phyloP scores from a whole-genome alignment of 2,888 invertebrate species.

The Cephonodes hylas region DNA sequence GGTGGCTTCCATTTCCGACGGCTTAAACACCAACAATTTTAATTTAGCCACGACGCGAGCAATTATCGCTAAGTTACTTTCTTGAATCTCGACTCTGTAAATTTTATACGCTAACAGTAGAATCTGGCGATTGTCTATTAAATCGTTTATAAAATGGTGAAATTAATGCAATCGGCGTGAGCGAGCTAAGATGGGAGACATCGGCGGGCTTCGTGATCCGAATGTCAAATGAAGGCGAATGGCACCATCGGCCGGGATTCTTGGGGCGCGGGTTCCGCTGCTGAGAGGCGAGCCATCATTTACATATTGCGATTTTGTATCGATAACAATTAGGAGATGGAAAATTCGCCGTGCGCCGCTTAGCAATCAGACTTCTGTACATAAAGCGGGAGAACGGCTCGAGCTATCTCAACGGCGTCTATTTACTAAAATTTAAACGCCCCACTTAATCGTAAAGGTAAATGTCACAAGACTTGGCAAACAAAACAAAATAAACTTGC shows the following conservation, averaged over 20 bases:
- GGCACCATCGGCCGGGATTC: slow-evolving; percentile 49
- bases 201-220: slow-evolving; percentile 74
- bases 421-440: slow-evolving; percentile 30
- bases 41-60: slow-evolving; percentile 37
- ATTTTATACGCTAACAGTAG: slow-evolving; percentile 42
- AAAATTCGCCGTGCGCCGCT: slow-evolving; percentile 45
- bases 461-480: slow-evolving; percentile 46
- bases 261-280: slow-evolving; percentile 40
- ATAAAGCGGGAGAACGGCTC: slow-evolving; percentile 16
- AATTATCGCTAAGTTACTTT: slow-evolving; percentile 23
- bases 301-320: slow-evolving; percentile 76
- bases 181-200: slow-evolving; percentile 74
- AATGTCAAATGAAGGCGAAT: slow-evolving; percentile 68
- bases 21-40: slow-evolving; percentile 42
- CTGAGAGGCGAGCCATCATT: slow-evolving; percentile 60
- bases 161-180: slow-evolving; percentile 78
- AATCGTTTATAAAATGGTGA: slow-evolving; percentile 78
- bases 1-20: slow-evolving; percentile 45
- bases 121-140: slow-evolving; percentile 74
- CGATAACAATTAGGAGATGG: slow-evolving; percentile 64
- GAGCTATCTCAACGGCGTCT: slow-evolving; percentile 17
- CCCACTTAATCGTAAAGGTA: slow-evolving; percentile 36
- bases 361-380: slow-evolving; percentile 34
- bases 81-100: not conserved
- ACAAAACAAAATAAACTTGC: slow-evolving; percentile 62